These are phyloP conservation scores for Garrulus glandarius DNA, from an alignment of 2,797 vertebrate species.

Conservation along the genomic window DNA sequence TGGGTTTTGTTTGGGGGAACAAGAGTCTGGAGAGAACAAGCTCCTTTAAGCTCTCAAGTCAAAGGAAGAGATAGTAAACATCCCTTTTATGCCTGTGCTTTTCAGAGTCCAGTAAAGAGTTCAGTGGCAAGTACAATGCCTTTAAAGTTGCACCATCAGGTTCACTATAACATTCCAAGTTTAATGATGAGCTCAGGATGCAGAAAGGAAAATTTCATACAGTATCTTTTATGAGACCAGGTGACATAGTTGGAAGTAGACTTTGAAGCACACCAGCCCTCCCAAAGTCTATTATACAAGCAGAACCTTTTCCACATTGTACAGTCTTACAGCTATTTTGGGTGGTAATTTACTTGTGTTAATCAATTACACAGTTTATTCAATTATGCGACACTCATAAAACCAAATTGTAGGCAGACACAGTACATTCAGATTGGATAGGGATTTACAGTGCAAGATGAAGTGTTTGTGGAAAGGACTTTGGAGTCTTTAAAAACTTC, in stretches of 20 bases:
- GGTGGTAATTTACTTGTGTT: background rate
- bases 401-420: background rate
- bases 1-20: background rate
- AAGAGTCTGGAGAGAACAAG: background rate
- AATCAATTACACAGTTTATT: background rate
- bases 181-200: background rate
- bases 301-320: background rate
- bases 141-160: background rate
- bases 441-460: background rate
- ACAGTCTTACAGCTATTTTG: background rate
- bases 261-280: background rate
- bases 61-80: background rate
- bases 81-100: background rate
- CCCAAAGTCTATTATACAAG: background rate
- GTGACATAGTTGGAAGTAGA: background rate
- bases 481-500: background rate
- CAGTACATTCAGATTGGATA: background rate
- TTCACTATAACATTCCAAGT: background rate
- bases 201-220: background rate
- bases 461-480: background rate
- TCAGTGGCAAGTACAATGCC: background rate
- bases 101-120: background rate
- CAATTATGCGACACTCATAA: background rate
- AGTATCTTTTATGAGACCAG: background rate
- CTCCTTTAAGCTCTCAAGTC: background rate